Base-by-base conservation (phyloP, 2,797 vertebrate genomes). In the Cyclopterus lumpus region DNA sequence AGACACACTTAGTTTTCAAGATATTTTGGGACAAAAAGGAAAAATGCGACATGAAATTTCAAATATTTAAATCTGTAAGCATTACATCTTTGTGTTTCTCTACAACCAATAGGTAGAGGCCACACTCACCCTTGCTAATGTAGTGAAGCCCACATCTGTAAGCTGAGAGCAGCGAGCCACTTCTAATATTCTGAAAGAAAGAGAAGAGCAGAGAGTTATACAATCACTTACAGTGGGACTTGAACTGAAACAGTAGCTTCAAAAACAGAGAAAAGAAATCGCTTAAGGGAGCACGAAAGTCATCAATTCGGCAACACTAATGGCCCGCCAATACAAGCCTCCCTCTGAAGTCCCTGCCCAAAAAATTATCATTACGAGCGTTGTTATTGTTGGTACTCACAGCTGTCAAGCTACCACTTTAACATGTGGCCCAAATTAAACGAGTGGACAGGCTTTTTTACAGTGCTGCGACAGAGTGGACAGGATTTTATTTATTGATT, bases 91-190 rank as follows among this genome's bases (percentile, higher is more conserved):
- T 81, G 40, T n/a, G 14, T 51, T 11, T 44, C 28, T 24, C 49
- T 44, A 55, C 44, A 59, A 20, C 14, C 7, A 24, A 10, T 22
- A 63, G 6, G 0, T 10, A 22, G 2, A 61, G 4, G 53, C 2
- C 24, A 54, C 26, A 88, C 97, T 97, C 91, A 99, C 98, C 94
- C 97, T 96, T 57, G 98, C 98, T 89, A 99, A 95, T 70, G 97
- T 97, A 82, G 97, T 98, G 84, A 99, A 99, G 72, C 98, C 98
- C 88, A 97, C 96, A 40, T 99, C 98, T 90, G 98, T 99, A 77
- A 99, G 95, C 30, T 99, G 98, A 75, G 98, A 99, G 92, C 97
- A 99, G 81, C 98, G 94, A 57, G 97, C 98, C 71, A 99, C 97
- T 92, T 99, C 98, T 93, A 99, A 88, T 95, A 99, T 99, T 95